Base-by-base conservation (phyloP, 2,113 vertebrate genomes). In the Vulpes vulpes region DNA sequence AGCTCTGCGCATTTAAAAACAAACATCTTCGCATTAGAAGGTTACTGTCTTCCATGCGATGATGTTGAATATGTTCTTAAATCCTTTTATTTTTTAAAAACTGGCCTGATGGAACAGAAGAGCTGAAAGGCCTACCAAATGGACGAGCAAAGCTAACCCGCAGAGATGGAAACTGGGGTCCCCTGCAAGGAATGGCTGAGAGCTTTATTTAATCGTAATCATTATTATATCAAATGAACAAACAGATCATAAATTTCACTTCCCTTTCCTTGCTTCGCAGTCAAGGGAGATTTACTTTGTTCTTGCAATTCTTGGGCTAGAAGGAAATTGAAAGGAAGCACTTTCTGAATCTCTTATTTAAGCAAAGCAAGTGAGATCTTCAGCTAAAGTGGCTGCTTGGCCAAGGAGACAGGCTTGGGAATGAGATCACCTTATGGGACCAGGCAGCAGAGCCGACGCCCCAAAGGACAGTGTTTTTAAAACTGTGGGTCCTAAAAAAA, bases 1-100 rank as follows among this genome's bases (percentile, higher is more conserved):
- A 88, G 97, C 97, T 98, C 64, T 32, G 2, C 69, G 83, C 91
- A 97, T 97, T 98, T 98, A 98, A 98, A 98, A 97, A 98, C 96
- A 98, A 98, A 97, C 97, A 91, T 90, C 55, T 96, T 98, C 38
- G 79, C 93, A 91, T 96, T 96, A 93, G 91, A 71, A 30, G 43
- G 96, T 89, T 95, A 83, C 92, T 98, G 97, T 97, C 90, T 98
- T 88, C 71, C 71, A 25, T 17, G 62, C 74, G 60, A 93, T 92
- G 83, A 95, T 96, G 97, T 92, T 95, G 84, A 98, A 95, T 96
- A 82, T 96, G n/a, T 35, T 97, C 53, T 98, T 98, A 97, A 95
- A 97, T 95, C 11, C 9, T 78, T 87, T 73, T 76, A 14, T 22
- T 71, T 89, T 96, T 81, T 8, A 64, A 43, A 59, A n/a, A 32